These are phyloP conservation scores for Coregonus suidteri DNA, from an alignment of 2,797 vertebrate species.

Conservation along the genomic window DNA sequence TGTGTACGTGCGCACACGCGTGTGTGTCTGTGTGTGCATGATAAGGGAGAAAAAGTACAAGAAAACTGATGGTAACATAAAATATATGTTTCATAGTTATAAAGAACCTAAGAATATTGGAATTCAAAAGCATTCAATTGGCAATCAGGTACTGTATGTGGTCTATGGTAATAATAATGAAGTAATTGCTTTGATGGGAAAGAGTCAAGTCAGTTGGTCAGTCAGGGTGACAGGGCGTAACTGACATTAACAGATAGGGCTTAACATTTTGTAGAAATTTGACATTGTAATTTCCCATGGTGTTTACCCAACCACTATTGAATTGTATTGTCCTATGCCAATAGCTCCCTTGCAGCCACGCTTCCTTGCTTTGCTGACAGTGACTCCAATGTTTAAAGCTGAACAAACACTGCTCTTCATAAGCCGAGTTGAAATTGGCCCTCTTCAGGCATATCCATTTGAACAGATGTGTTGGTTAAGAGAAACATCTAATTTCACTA, in stretches of 20 bases:
- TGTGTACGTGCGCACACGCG: neutral
- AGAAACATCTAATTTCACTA: neutral
- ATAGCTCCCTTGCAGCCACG: constrained; percentile 60
- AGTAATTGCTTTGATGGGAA: constrained; percentile 20
- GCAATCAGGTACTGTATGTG: neutral
- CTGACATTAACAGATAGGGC: constrained; percentile 25
- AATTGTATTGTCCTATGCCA: constrained; percentile 49
- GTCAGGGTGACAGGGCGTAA: constrained; percentile 20
- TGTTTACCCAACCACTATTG: constrained; percentile 20
- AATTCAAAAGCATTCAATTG: neutral
- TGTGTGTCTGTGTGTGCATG: neutral
- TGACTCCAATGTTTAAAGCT: constrained; percentile 72
- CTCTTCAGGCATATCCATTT: constrained; percentile 68
- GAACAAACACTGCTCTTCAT: constrained; percentile 70
- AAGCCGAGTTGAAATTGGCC: constrained; percentile 56
- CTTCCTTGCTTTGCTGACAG: constrained; percentile 54
- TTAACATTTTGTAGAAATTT: neutral
- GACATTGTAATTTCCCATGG: constrained; percentile 11
- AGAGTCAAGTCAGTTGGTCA: constrained; percentile 6
- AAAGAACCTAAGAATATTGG: neutral
- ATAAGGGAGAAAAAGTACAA: neutral
- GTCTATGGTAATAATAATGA: neutral
- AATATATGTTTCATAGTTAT: too few species aligned
- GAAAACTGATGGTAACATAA: neutral
- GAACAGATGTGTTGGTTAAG: constrained; percentile 58